Evolutionary conservation across 2,797 vertebrate species (phyloP).

Genomic region (Peromyscus nudipes): DNA sequence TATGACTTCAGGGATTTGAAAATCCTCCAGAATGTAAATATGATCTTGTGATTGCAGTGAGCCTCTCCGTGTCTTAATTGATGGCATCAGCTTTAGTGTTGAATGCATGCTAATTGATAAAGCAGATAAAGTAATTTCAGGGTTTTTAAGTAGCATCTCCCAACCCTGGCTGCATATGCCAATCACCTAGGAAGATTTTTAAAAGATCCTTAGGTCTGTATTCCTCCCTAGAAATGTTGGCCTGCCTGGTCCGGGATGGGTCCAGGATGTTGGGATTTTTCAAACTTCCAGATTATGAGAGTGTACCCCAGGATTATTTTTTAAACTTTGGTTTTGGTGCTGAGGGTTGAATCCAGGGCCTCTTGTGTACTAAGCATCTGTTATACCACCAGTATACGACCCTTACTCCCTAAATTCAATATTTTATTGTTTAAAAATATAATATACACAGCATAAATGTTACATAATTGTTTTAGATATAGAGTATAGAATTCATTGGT

Average conservation of each 20-base stretch:
- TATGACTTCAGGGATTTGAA: slow-evolving; percentile 8
- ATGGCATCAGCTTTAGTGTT: neutral
- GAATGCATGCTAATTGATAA: neutral
- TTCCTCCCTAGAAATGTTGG: neutral
- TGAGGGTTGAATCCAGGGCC: neutral
- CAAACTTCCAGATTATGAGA: neutral
- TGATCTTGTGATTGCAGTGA: neutral
- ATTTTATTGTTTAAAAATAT: neutral
- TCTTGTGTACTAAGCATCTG: neutral
- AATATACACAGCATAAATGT: neutral
- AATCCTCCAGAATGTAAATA: slow-evolving; percentile 34
- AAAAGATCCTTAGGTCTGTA: neutral
- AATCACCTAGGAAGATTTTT: neutral
- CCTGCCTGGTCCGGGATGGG: neutral
- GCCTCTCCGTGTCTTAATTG: neutral
- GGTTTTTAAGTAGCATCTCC: neutral
- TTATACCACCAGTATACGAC: neutral
- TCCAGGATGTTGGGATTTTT: neutral
- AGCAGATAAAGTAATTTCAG: neutral
- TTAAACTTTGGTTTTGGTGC: neutral
- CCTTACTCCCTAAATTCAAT: neutral
- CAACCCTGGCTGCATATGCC: neutral
- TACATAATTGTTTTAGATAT: neutral
- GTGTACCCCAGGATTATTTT: neutral
- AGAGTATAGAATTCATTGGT: too few relatives aligned